phyloP scores from a whole-genome alignment of 2,888 invertebrate species.

The Cantharis flavilabris region DNA sequence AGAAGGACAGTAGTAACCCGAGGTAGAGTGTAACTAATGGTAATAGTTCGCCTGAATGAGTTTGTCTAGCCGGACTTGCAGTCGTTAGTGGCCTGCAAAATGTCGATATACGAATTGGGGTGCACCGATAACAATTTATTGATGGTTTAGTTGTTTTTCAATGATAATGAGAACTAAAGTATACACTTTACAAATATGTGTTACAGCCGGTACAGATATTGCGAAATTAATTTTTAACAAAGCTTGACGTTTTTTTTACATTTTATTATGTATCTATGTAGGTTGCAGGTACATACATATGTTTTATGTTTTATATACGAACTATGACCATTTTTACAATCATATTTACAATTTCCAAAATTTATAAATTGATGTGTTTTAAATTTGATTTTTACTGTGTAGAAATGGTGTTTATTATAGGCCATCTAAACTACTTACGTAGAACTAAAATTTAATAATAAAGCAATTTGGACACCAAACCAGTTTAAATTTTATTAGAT shows the following conservation, averaged over 20 bases:
- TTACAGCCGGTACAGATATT: neutral
- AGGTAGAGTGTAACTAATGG: slow-evolving; percentile 29
- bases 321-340: neutral
- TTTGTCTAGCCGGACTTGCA: slow-evolving; percentile 30
- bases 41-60: slow-evolving; percentile 31
- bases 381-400: neutral
- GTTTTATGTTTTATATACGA: neutral
- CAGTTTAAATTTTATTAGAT: neutral
- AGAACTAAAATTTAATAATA: neutral
- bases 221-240: neutral
- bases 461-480: neutral
- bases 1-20: slow-evolving; percentile 19
- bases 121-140: slow-evolving; percentile 35
- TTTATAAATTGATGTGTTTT: neutral
- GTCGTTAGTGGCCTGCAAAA: slow-evolving; percentile 31
- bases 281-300: too few species aligned
- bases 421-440: neutral
- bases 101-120: slow-evolving; percentile 32
- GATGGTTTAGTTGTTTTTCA: slow-evolving; percentile 29
- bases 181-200: neutral
- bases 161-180: neutral
- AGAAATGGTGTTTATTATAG: neutral
- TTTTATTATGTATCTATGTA: neutral
- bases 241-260: neutral
- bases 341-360: neutral